These are phyloP conservation scores for Chaunax sp. DNA, from an alignment of 2,797 vertebrate genomes.

Conservation along the genomic window DNA sequence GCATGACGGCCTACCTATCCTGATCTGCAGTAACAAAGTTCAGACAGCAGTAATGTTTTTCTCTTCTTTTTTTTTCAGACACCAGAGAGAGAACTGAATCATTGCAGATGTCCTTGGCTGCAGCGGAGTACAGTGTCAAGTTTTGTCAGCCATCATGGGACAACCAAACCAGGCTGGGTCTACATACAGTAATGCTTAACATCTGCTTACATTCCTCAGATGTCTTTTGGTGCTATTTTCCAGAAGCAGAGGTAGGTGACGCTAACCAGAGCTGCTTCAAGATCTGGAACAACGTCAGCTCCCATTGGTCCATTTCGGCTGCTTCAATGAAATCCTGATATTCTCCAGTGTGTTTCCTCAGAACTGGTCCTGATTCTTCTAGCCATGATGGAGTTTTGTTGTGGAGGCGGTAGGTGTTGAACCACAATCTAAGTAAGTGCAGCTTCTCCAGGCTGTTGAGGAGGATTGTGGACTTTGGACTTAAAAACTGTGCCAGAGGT, in stretches of 20 bases:
- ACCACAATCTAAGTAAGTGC: conserved; percentile 3
- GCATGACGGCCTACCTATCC: conserved; percentile 4
- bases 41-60: conserved; percentile 2
- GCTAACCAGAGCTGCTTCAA: conserved; percentile 53
- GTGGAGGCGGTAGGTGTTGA: conserved; percentile 19
- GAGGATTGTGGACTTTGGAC: conserved; percentile 36
- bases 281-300: conserved; percentile 65
- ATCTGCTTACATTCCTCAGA: conserved; percentile 69
- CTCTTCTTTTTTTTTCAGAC: conserved; percentile 2
- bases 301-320: conserved; percentile 43
- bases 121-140: conserved; percentile 17
- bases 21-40: conserved; percentile 5
- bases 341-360: conserved; percentile 16
- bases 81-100: conserved; percentile 7
- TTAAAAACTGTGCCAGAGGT: conserved; percentile 36
- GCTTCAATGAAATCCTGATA: conserved; percentile 15
- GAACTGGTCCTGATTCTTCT: conserved; percentile 11
- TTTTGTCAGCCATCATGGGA: conserved; percentile 43
- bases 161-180: conserved; percentile 40
- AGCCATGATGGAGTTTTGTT: conserved; percentile 9
- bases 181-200: conserved; percentile 56
- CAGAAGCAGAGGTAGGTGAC: conserved; percentile 55
- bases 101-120: conserved; percentile 32
- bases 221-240: conserved; percentile 54
- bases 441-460: conserved; percentile 33